Evolutionary conservation across 2,797 vertebrate genomes (phyloP), one percentile per base, ranked within the genome.

Genomic region (Dermochelys coriacea): DNA sequence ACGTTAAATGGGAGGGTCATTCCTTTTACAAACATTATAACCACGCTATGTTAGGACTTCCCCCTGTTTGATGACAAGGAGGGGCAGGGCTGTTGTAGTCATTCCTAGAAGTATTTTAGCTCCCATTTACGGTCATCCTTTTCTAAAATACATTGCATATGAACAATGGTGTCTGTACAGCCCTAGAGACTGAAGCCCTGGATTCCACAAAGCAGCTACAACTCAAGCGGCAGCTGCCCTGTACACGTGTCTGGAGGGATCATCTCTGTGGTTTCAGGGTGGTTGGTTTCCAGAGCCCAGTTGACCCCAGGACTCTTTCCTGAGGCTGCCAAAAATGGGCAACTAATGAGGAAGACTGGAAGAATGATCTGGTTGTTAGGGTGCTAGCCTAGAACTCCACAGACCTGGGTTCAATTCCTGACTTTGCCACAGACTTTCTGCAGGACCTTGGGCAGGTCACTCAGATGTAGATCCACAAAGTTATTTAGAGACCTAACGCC

Each of bases 61-160:
- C 37, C 14, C 31, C 12, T 31, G 27, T 57, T 51, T 8, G n/a
- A 6, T 41, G 8, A 31, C 31, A 47, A 34, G 29, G 55, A 49
- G 4, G 21, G 31, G 5, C 16, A 29, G 29, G 57, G 81, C 12
- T 9, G 19, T 31, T 34, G 5, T 12, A 31, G 29, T 14, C 45
- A n/a, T 29, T 34, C 29, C 81, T 31, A 23, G 37, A 41, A 57
- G 18, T 1, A 0, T 8, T 6, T 8, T 1, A 8, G 7, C 34
- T 85, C 1, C 0, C 2, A 41, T 0, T 9, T 82, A 34, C 19
- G 5, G 61, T 31, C 16, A 11, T 5, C 1, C 41, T 83, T 47
- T 12, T 85, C 5, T 37, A 19, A 3, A 4, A 90, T 23, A 34
- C 0, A 1, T 74, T 86, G 51, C 8, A 8, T 37, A 54, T 47